A percentile compares a stretch with the other conserved stretches of the same genome.
Evolutionary conservation across 2,113 vertebrate species (phyloP).

Genomic region (Corythaeola cristata): DNA sequence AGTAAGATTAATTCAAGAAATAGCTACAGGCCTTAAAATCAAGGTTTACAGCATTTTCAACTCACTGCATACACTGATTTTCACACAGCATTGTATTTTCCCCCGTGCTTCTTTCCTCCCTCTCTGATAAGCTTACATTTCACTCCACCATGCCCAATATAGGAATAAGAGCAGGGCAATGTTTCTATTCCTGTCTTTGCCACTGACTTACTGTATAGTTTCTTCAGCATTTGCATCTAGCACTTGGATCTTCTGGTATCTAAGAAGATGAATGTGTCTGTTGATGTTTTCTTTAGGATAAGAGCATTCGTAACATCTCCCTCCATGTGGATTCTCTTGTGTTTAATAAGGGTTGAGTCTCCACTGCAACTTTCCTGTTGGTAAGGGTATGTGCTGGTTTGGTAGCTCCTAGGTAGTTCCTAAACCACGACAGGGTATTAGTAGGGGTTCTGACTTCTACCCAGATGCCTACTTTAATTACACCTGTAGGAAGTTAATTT

Average conservation of each 20-base stretch:
- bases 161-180: neutral
- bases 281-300: neutral
- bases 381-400: no score
- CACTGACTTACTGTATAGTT: slow-evolving; percentile 18
- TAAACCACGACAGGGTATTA: no score
- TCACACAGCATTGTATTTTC: neutral
- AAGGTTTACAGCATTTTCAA: neutral
- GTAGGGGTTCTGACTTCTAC: neutral
- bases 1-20: neutral
- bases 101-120: neutral
- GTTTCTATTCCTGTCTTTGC: slow-evolving; percentile 44
- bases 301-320: neutral
- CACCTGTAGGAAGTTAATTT: neutral
- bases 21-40: neutral
- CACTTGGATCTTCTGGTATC: neutral
- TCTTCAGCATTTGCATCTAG: slow-evolving; percentile 13
- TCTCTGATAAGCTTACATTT: neutral
- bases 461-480: neutral
- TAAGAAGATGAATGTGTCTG: neutral
- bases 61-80: neutral
- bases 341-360: neutral
- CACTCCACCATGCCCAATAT: neutral
- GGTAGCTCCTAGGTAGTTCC: no score
- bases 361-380: neutral
- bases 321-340: neutral